Percentiles rank a stretch among this genome's conserved stretches.
Conservation (phyloP, 2,888 invertebrate species). For the Zaprionus bogoriensis region DNA sequence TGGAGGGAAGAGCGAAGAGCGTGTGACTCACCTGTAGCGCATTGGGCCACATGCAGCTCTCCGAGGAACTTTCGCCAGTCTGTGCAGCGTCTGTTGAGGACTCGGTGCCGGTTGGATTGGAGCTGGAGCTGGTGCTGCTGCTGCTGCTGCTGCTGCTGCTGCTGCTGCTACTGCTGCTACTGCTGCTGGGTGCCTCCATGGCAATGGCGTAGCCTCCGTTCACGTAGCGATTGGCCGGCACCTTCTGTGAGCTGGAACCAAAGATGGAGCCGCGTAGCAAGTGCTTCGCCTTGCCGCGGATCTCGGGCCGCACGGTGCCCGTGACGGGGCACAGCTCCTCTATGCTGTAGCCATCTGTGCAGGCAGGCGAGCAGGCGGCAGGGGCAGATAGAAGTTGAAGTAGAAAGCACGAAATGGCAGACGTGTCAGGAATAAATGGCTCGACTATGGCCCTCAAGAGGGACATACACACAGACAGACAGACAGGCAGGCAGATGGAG, state of each 20-base stretch:
- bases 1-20: background rate
- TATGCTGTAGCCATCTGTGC: conserved; percentile 80
- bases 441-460: conserved; percentile 19
- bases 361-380: background rate
- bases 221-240: conserved; percentile 76
- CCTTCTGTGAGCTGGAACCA: conserved; percentile 74
- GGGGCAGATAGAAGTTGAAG: background rate
- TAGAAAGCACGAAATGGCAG: conserved; percentile 48
- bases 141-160: conserved; percentile 48
- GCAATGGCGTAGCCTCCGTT: conserved; percentile 62
- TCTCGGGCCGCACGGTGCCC: conserved; percentile 54
- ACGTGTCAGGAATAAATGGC: conserved; percentile 50
- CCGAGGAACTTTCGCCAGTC: conserved; percentile 67
- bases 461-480: background rate
- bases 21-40: conserved; percentile 87
- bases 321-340: conserved; percentile 80
- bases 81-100: conserved; percentile 36
- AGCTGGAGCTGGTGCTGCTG: conserved; percentile 40
- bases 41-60: conserved; percentile 88
- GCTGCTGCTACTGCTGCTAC: conserved; percentile 44
- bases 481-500: background rate
- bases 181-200: conserved; percentile 37
- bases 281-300: conserved; percentile 77
- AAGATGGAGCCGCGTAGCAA: conserved; percentile 80
- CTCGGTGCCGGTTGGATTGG: conserved; percentile 32